phyloP scores from a whole-genome alignment of 2,113 vertebrate species.

The Rhombomys opimus region DNA sequence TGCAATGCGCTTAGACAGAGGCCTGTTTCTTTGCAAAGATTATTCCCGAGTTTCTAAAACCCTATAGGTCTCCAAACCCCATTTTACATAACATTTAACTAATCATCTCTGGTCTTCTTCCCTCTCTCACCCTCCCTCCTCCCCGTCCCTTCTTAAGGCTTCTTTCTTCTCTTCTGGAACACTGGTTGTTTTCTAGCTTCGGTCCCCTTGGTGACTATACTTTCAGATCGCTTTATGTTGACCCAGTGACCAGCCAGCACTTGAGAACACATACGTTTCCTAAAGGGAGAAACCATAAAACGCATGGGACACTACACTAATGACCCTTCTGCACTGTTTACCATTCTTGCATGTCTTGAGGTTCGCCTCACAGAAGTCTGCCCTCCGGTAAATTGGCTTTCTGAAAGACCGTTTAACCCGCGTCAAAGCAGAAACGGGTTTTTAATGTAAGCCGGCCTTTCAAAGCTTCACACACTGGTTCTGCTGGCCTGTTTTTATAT shows the following conservation, averaged over 20 bases:
- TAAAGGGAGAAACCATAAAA: slow-evolving; percentile 1
- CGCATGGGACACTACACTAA: slow-evolving; percentile 18
- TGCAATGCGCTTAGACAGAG: not conserved
- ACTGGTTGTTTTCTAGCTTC: slow-evolving; percentile 5
- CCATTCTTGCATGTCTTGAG: slow-evolving; percentile 29
- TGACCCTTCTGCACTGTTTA: slow-evolving; percentile 4
- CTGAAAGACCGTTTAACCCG: slow-evolving; percentile 32
- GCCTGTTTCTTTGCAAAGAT: not conserved
- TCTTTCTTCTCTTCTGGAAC: slow-evolving; percentile 12
- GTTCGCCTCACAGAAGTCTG: slow-evolving; percentile 42
- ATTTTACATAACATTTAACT: not conserved
- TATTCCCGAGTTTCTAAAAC: slow-evolving; percentile 32
- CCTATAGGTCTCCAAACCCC: not conserved
- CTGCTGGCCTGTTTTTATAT: slow-evolving; percentile 25
- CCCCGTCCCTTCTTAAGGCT: not conserved
- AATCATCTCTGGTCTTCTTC: not conserved
- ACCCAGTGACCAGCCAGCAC: not conserved
- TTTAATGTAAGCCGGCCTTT: slow-evolving; percentile 23
- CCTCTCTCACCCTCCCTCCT: not conserved
- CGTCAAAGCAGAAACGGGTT: slow-evolving; percentile 47
- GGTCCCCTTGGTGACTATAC: not conserved
- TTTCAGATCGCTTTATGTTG: slow-evolving; percentile 36
- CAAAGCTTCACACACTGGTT: slow-evolving; percentile 35
- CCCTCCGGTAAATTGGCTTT: slow-evolving; percentile 14
- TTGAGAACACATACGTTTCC: slow-evolving; percentile 1